Percentiles rank a stretch among this genome's conserved stretches.
Evolutionary conservation across 2,888 invertebrate genomes (phyloP).

Genomic region (Chesias legatella): DNA sequence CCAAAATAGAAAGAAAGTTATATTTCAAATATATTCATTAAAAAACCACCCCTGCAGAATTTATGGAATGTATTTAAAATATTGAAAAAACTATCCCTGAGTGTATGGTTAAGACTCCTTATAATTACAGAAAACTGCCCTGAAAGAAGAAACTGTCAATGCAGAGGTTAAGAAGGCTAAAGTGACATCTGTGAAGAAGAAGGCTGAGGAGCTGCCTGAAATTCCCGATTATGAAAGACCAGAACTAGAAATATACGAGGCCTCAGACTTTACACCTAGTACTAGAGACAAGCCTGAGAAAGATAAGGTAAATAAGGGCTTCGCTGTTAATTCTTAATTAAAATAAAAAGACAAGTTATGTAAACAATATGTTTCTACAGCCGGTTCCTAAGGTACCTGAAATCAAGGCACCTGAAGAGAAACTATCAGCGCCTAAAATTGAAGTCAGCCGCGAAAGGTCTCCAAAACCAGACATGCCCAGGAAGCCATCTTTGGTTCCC

Average conservation of each 20-base stretch:
- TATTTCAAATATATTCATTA: too few relatives aligned
- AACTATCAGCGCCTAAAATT: conserved; percentile 87
- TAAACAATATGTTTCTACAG: conserved; percentile 26
- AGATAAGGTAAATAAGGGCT: conserved; percentile 38
- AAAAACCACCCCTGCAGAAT: too few relatives aligned
- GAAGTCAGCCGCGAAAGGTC: conserved; percentile 92
- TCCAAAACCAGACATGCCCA: conserved; percentile 81
- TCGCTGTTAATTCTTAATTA: conserved; percentile 1
- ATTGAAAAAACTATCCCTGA: too few relatives aligned
- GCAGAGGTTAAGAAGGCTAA: conserved; percentile 74
- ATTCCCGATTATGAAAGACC: conserved; percentile 88
- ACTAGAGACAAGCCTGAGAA: conserved; percentile 73
- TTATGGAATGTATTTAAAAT: too few relatives aligned
- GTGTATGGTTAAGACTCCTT: too few relatives aligned
- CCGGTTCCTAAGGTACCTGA: conserved; percentile 81
- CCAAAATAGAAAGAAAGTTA: too few relatives aligned
- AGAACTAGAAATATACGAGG: conserved; percentile 85
- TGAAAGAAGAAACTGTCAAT: conserved; percentile 69
- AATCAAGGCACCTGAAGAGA: conserved; percentile 83
- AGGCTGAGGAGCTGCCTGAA: conserved; percentile 81
- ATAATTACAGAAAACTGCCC: conserved; percentile 68
- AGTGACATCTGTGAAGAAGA: conserved; percentile 70
- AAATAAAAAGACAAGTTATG: conserved; percentile 1
- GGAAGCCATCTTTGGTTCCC: conserved; percentile 88
- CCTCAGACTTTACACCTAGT: conserved; percentile 74